phyloP scores from a whole-genome alignment of 35 echinoderm and acorn worm species.

The Lytechinus variegatus region DNA sequence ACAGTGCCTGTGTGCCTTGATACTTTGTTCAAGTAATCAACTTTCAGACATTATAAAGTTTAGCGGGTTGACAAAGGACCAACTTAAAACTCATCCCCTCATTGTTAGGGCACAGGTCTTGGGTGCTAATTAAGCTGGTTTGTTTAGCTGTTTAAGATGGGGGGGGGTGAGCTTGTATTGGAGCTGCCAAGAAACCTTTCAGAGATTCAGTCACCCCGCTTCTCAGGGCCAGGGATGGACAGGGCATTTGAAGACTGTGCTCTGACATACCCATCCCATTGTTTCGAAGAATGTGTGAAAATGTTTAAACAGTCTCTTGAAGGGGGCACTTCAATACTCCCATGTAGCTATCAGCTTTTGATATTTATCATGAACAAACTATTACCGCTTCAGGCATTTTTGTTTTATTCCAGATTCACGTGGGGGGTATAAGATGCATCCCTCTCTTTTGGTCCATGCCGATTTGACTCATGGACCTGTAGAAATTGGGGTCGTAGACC shows the following conservation, averaged over 20 bases:
- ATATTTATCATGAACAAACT: not conserved
- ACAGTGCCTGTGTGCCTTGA: conserved; percentile 43
- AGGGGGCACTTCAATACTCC: not conserved
- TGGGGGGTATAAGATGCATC: not conserved
- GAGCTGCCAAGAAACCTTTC: not conserved
- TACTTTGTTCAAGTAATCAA: conserved; percentile 54
- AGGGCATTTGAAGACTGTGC: not conserved
- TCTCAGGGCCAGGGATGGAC: not conserved
- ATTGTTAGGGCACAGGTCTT: conserved; percentile 45
- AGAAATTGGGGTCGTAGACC: not conserved
- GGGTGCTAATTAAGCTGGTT: conserved; percentile 58
- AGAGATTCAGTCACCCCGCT: not conserved
- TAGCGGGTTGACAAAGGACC: not conserved
- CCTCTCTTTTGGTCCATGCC: not conserved
- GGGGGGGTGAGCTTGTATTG: not conserved
- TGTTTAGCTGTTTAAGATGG: conserved; percentile 50
- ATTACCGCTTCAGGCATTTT: not conserved
- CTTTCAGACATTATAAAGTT: conserved; percentile 11
- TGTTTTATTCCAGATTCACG: not conserved
- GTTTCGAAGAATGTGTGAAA: conserved; percentile 30
- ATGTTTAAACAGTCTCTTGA: conserved; percentile 45
- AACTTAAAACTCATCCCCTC: conserved; percentile 36
- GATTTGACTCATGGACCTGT: not conserved
- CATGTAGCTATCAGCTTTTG: conserved; percentile 1
- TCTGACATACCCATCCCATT: not conserved